These are phyloP conservation scores for Octonoba sinensis DNA, from an alignment of 2,888 invertebrate genomes.

Conservation along the genomic window DNA sequence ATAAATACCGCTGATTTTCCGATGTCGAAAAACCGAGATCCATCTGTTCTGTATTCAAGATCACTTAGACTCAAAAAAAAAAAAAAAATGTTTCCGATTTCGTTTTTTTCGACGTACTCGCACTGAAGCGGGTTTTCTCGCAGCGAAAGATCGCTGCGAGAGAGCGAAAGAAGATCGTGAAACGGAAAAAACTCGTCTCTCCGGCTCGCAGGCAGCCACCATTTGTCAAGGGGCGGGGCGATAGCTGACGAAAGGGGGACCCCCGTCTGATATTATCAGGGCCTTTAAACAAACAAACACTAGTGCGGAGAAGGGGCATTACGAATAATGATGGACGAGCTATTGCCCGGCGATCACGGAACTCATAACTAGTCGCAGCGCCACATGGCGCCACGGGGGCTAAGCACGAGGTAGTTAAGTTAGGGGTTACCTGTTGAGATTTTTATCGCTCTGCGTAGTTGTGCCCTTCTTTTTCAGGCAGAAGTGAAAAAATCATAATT, in stretches of 20 bases:
- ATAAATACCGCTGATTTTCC: too few relatives aligned
- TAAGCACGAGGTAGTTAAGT: constrained; percentile 21
- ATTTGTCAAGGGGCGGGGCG: constrained; percentile 60
- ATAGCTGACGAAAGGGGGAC: constrained; percentile 49
- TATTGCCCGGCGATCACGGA: constrained; percentile 56
- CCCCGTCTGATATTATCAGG: constrained; percentile 48
- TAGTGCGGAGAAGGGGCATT: constrained; percentile 39
- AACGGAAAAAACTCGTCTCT: constrained; percentile 34
- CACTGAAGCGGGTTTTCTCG: too few relatives aligned
- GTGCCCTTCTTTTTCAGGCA: too few relatives aligned
- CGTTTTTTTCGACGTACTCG: too few relatives aligned
- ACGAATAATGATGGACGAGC: constrained; percentile 61
- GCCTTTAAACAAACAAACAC: constrained; percentile 55
- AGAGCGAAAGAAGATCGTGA: not conserved
- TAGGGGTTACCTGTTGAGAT: not conserved
- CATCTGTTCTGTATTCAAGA: too few relatives aligned
- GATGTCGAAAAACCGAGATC: too few relatives aligned
- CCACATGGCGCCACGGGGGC: constrained; percentile 59
- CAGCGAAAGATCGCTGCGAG: not conserved
- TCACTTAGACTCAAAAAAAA: too few relatives aligned
- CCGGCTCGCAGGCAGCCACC: constrained; percentile 35
- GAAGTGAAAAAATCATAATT: too few relatives aligned
- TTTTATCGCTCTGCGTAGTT: not conserved
- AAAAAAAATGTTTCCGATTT: too few relatives aligned
- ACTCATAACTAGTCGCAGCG: constrained; percentile 52